phyloP scores from a whole-genome alignment of 2,888 invertebrate species.

The Apodemia duryi region DNA sequence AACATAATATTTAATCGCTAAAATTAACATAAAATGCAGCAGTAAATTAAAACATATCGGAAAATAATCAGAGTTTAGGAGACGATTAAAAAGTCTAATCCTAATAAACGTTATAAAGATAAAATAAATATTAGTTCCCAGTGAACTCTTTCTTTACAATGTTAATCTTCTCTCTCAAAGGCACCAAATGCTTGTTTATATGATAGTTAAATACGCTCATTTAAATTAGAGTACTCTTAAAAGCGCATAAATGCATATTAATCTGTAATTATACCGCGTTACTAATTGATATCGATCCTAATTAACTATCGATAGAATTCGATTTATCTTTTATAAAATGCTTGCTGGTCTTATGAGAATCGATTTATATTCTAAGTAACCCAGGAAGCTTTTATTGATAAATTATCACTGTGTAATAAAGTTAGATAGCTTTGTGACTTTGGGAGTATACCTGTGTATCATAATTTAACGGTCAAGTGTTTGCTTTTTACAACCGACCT shows the following conservation, averaged over 20 bases:
- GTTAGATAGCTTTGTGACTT: slow-evolving; percentile 12
- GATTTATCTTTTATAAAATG: slow-evolving; percentile 27
- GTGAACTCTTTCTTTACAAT: neutral
- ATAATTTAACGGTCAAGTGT: neutral
- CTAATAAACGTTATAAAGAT: neutral
- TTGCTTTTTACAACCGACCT: too few relatives aligned
- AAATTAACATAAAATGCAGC: too few relatives aligned
- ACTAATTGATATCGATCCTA: slow-evolving; percentile 28
- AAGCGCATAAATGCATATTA: slow-evolving; percentile 22
- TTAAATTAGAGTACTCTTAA: slow-evolving; percentile 1
- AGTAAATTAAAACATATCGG: too few relatives aligned
- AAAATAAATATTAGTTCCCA: slow-evolving; percentile 2
- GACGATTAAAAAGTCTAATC: neutral
- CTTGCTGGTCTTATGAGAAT: slow-evolving; percentile 18
- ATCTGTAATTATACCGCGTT: slow-evolving; percentile 16
- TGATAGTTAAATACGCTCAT: neutral
- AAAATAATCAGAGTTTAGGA: too few relatives aligned
- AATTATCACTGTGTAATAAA: slow-evolving; percentile 26
- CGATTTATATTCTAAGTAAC: slow-evolving; percentile 35
- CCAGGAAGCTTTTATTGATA: slow-evolving; percentile 23
- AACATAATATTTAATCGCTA: too few relatives aligned
- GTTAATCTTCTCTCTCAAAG: neutral
- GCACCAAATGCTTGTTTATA: neutral
- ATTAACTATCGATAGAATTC: slow-evolving; percentile 31
- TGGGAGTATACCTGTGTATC: neutral